A percentile compares a stretch with the other conserved stretches of the same genome.
phyloP scores from a whole-genome alignment of 2,888 invertebrate genomes.

The Halocaridina rubra region DNA sequence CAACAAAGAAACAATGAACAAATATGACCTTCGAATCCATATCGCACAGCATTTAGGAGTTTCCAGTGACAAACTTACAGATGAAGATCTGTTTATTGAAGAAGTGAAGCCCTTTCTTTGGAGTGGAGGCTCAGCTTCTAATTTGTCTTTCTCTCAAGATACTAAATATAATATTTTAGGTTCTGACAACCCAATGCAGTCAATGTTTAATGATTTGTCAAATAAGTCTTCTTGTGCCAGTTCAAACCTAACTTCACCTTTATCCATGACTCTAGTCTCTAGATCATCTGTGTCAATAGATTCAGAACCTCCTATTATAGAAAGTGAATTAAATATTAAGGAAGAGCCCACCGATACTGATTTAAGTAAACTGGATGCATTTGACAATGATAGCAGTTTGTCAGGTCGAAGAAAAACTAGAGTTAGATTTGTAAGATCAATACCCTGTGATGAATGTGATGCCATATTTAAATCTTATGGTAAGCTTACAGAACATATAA shows the following conservation, averaged over 20 bases:
- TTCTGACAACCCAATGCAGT: neutral
- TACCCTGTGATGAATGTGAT: neutral
- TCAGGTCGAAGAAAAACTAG: neutral
- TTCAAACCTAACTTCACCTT: neutral
- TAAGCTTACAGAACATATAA: neutral
- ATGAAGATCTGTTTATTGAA: slow-evolving; percentile 14
- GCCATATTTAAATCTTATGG: neutral
- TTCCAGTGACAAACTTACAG: slow-evolving; percentile 6
- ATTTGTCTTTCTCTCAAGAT: neutral
- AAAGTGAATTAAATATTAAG: neutral
- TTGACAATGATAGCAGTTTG: neutral
- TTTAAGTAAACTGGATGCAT: neutral
- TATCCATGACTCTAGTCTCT: neutral
- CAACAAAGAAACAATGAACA: slow-evolving; percentile 12
- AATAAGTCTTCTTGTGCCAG: neutral
- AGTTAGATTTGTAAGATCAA: neutral
- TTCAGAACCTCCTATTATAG: neutral
- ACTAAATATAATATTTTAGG: neutral
- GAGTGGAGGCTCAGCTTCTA: neutral
- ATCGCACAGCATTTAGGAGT: slow-evolving; percentile 28
- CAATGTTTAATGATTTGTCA: neutral
- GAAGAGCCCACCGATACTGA: neutral
- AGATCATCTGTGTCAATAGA: neutral
- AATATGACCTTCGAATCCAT: slow-evolving; percentile 9
- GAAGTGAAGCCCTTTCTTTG: neutral